These are phyloP conservation scores for Todus mexicanus DNA, from an alignment of 2,797 vertebrate genomes.

Conservation along the genomic window DNA sequence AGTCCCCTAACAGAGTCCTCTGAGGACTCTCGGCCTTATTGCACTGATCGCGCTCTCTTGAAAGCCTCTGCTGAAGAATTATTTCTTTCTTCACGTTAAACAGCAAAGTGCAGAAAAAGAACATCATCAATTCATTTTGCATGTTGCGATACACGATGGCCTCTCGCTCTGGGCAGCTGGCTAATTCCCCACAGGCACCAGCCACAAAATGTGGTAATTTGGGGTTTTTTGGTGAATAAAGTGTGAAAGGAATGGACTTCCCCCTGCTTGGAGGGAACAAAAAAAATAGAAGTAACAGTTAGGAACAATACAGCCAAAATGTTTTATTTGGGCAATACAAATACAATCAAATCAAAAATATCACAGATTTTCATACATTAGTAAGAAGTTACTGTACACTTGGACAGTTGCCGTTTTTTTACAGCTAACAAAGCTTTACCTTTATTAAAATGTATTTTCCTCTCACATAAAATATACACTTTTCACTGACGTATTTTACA, in stretches of 20 bases:
- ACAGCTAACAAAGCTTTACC: conserved; percentile 68
- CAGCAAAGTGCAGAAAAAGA: neutral
- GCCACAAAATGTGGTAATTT: neutral
- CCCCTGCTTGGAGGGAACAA: neutral
- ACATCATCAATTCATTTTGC: neutral
- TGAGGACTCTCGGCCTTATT: neutral
- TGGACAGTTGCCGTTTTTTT: conserved; percentile 58
- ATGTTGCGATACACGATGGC: neutral
- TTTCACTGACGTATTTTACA: conserved; percentile 71
- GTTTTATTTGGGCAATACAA: conserved; percentile 74
- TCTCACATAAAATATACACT: conserved; percentile 71
- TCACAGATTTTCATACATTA: conserved; percentile 71
- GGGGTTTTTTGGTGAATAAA: no score
- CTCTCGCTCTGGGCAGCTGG: neutral
- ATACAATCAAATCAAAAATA: conserved; percentile 73
- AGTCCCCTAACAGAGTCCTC: neutral
- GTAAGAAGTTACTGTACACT: conserved; percentile 76
- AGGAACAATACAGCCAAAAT: conserved; percentile 65
- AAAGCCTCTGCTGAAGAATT: neutral
- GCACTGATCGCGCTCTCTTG: neutral
- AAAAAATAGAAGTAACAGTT: neutral
- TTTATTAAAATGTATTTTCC: conserved; percentile 74
- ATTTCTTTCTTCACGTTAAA: neutral
- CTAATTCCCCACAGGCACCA: neutral
- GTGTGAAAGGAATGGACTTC: neutral